These are phyloP conservation scores for Eptatretus atami DNA, from an alignment of 2,797 vertebrate genomes.

Conservation along the genomic window DNA sequence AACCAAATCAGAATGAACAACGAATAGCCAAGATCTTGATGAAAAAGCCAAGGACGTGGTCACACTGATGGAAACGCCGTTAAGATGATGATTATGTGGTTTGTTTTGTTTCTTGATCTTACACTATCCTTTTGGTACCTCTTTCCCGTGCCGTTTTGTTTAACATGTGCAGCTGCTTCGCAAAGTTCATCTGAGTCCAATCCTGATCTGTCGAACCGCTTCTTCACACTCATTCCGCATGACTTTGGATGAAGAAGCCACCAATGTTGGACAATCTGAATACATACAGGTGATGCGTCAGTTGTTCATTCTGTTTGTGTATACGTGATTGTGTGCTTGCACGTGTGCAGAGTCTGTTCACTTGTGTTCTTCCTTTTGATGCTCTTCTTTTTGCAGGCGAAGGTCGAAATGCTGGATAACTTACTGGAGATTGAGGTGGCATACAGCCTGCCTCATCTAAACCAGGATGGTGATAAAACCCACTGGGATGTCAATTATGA, in stretches of 20 bases:
- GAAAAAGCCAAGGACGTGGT: too few relatives aligned
- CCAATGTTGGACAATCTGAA: constrained; percentile 47
- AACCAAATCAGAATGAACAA: too few relatives aligned
- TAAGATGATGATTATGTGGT: too few relatives aligned
- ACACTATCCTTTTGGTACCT: too few relatives aligned
- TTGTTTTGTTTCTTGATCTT: too few relatives aligned
- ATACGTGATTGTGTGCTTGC: background rate
- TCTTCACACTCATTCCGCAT: constrained; percentile 89
- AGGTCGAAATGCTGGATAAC: constrained; percentile 94
- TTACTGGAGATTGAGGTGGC: constrained; percentile 91
- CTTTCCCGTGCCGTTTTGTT: background rate
- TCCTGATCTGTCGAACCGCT: constrained; percentile 89
- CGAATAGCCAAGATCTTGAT: too few relatives aligned
- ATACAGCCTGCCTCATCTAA: constrained; percentile 45
- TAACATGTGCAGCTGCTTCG: constrained; percentile 31
- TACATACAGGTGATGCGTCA: constrained; percentile 42
- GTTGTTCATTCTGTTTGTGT: background rate
- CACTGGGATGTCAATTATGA: constrained; percentile 93
- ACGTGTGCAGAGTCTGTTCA: background rate
- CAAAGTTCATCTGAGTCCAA: constrained; percentile 28
- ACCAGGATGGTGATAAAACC: constrained; percentile 51
- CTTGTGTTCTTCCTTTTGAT: background rate
- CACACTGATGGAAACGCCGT: too few relatives aligned
- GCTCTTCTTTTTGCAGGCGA: constrained; percentile 24
- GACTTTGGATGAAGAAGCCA: constrained; percentile 99